These are phyloP conservation scores for Stratiomys singularior DNA, from an alignment of 2,888 invertebrate genomes.

Conservation along the genomic window DNA sequence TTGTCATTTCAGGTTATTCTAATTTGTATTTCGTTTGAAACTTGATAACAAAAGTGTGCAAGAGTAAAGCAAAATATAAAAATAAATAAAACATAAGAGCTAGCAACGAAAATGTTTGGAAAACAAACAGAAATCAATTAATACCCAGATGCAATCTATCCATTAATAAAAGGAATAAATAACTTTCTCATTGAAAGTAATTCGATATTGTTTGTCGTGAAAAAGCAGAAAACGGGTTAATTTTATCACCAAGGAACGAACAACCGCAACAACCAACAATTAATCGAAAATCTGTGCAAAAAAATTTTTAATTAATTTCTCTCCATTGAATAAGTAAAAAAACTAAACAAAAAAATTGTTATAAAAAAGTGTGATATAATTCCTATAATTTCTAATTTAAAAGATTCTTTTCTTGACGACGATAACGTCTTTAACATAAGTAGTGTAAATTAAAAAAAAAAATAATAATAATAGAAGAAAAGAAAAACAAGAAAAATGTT, in stretches of 20 bases:
- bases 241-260: background rate
- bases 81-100: background rate
- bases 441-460: slow-evolving; percentile 1
- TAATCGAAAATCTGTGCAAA: slow-evolving; percentile 5
- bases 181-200: no score
- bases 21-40: background rate
- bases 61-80: background rate
- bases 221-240: background rate
- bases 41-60: slow-evolving; percentile 1
- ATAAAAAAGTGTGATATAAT: slow-evolving; percentile 10
- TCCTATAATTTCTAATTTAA: background rate
- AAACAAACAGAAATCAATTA: background rate
- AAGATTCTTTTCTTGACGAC: background rate
- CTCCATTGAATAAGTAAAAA: background rate
- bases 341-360: background rate
- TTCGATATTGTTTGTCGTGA: no score
- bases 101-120: background rate
- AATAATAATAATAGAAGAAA: background rate
- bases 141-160: no score
- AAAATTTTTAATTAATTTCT: background rate
- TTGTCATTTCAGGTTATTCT: slow-evolving; percentile 2
- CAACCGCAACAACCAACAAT: background rate
- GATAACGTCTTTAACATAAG: slow-evolving; percentile 1
- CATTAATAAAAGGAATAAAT: no score
- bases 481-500: background rate